Percentiles rank a stretch among this genome's conserved stretches.
phyloP scores from a whole-genome alignment of 2,888 invertebrate genomes.

The Caprella mutica region DNA sequence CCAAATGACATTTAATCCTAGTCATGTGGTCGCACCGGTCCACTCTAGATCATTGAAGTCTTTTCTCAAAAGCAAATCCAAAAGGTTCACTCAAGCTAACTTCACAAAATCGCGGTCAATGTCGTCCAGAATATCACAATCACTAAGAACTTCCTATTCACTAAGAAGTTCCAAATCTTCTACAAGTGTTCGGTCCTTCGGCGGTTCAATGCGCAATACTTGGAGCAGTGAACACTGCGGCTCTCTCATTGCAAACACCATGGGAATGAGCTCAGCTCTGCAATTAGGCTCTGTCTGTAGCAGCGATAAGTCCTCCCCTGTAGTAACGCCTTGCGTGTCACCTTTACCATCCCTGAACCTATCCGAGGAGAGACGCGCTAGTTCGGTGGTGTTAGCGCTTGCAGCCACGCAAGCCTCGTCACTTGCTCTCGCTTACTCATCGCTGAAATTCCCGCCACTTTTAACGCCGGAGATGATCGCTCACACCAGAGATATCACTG shows the following conservation, averaged over 20 bases:
- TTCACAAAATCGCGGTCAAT: neutral
- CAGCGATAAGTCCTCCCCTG: neutral
- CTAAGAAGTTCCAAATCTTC: neutral
- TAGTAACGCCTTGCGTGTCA: no score
- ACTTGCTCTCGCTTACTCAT: neutral
- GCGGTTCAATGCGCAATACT: neutral
- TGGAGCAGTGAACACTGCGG: neutral
- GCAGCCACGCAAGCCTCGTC: neutral
- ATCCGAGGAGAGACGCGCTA: neutral
- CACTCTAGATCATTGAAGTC: slow-evolving; percentile 5
- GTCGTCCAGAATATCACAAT: slow-evolving; percentile 1
- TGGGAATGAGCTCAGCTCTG: neutral
- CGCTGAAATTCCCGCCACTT: neutral
- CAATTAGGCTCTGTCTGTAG: slow-evolving; percentile 1
- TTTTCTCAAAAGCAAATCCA: neutral
- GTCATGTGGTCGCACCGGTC: slow-evolving; percentile 1
- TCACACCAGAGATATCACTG: neutral
- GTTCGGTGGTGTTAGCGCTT: neutral
- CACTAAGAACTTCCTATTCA: neutral
- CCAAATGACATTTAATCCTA: no score
- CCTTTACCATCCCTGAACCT: no score
- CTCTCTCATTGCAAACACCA: neutral
- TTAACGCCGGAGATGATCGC: neutral
- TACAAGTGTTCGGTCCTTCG: neutral
- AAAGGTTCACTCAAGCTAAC: no score